Evolutionary conservation across 30 jellyfish, hydroid and myxozoan genomes (phyloP), one percentile per base, ranked within the genome.

Genomic region (Phacellophora camtschatica): DNA sequence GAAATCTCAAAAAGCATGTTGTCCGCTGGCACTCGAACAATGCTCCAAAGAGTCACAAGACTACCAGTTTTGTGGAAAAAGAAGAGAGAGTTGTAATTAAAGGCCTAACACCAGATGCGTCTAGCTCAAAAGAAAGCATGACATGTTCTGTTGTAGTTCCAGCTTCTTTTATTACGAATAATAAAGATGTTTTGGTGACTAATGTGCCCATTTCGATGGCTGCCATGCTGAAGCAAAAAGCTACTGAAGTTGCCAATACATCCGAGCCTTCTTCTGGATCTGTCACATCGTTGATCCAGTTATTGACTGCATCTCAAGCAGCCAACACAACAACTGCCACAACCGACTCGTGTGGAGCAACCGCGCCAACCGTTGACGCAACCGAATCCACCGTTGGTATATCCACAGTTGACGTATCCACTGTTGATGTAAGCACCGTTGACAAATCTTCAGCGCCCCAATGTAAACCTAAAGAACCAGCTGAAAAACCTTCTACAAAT

Each of bases 1-100:
- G 95, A 25, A 84, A 84, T 55, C 39, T 84, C 30, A 84, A 72
- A 24, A 84, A 84, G 84, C 95, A 84, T 36, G 64, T 63, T 0
- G 61, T 49, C 16, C 95, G 95, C 20, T 84, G 87, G 77, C 95
- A 84, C 30, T 34, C 95, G 9, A 37, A 33, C 15, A 67, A 75
- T 51, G 84, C 82, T 0, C 58, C 88, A 15, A 83, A 42, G 54
- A 20, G 71, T 10, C 74, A 70, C 67, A 62, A 71, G 35, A 22
- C 76, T 5, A 37, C 45, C 15, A 30, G 36, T 10, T 18, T 24
- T 27, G 86, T 22, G 35, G 28, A 30, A 19, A 54, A 73, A 56
- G 75, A 73, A 41, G 86, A 36, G 67, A 61, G 72, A 15, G 57
- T 73, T 34, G 86, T 73, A 5, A 73, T 73, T n/a, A 73, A 73